Base-by-base conservation (phyloP, 2,797 vertebrate genomes). In the Protonibea diacanthus region DNA sequence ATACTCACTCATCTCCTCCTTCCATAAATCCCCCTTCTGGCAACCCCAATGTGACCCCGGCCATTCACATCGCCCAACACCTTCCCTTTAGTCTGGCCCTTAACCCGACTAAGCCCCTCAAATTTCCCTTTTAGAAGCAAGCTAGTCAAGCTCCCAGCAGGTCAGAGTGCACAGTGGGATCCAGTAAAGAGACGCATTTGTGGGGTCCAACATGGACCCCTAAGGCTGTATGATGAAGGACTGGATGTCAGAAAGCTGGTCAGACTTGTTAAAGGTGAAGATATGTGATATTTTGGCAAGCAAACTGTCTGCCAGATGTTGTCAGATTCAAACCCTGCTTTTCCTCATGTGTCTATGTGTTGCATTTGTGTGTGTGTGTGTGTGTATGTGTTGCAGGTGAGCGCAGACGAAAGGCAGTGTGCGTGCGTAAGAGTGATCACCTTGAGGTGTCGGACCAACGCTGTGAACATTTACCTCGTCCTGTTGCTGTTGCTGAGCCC, bases 361-460 rank as follows among this genome's bases (percentile, higher is more conserved):
- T 8, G 29, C 68, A 93, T 83, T 57, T 64, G 6, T 64, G 8
- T 95, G 95, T 75, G 12, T 62, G 14, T 48, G 52, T 94, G 88
- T 74, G 49, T 6, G 29, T 79, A 27, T 95, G 71, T 94, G 88
- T 75, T 49, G 52, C 86, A 99, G 97, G 98, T 90, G 94, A 96
- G 88, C 93, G 93, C 42, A 94, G 93, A 74, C 95, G 96, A 82
- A 97, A 96, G 85, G 88, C 93, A 1, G 92, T 85, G 17, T 99
- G 98, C 71, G 69, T 97, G 87, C 96, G 96, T 29, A 96, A 96
- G 89, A 98, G 95, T 18, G 97, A 99, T 90, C 96, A 60, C 18
- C 81, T 94, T 3, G 94, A 96, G 68, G 96, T 98, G 25, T 97
- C 97, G 7, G 96, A 98, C 75, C 96, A 98, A 85, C 96, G 96